phyloP scores from a whole-genome alignment of 2,113 vertebrate species.

The Lophochroa leadbeateri region DNA sequence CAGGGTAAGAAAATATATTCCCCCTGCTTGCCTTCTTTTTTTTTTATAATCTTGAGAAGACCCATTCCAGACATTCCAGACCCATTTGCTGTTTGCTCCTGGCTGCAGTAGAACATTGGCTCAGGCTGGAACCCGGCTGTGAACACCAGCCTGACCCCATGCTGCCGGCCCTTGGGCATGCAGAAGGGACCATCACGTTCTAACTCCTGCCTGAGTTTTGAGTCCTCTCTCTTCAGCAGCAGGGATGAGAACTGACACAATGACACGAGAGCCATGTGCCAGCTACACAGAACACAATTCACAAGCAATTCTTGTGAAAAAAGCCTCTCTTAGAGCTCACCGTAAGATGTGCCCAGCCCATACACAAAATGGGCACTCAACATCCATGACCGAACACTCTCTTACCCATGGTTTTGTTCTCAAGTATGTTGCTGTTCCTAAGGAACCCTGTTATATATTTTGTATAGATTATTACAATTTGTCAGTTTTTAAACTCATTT shows the following conservation, averaged over 20 bases:
- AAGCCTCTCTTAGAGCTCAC: not conserved
- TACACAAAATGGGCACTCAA: not conserved
- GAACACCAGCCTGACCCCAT: not conserved
- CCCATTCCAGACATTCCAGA: not conserved
- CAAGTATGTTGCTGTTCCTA: not conserved
- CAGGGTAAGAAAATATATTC: not conserved
- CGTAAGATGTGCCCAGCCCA: not conserved
- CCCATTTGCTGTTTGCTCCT: not conserved
- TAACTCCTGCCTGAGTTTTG: not conserved
- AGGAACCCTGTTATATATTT: not conserved
- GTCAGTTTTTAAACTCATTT: not conserved
- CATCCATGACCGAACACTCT: not conserved
- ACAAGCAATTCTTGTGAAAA: not conserved
- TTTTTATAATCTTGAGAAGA: not conserved
- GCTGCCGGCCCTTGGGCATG: not conserved
- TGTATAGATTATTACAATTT: too few relatives aligned
- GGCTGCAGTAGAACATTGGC: not conserved
- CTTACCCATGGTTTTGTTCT: not conserved
- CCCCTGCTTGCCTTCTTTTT: not conserved
- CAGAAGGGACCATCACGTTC: rapidly evolving
- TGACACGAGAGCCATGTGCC: not conserved
- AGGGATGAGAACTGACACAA: too few relatives aligned
- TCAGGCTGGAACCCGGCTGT: rapidly evolving
- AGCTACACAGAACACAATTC: not conserved
- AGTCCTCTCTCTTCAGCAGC: not conserved